Conservation (phyloP, 1,140 invertebrate genomes). For the Ruditapes philippinarum region DNA sequence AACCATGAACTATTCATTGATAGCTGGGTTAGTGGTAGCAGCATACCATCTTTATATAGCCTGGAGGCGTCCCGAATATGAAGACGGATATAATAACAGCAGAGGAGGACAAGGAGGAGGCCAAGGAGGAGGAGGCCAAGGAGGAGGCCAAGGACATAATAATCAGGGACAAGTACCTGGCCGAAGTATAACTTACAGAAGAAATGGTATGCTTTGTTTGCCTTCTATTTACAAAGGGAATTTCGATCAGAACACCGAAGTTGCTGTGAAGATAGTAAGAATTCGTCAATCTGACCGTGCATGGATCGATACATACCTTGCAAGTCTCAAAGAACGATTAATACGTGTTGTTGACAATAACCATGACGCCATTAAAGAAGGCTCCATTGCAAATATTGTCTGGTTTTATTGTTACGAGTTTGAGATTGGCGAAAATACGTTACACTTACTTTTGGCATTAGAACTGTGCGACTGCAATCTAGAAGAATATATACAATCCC, state of each 20-base stretch:
- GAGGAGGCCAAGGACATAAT: neutral
- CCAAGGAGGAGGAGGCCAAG: no score
- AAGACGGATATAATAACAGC: no score
- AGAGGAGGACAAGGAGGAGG: no score
- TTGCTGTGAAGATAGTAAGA: neutral
- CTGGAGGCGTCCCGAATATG: no score
- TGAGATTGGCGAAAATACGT: neutral
- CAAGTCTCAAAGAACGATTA: neutral
- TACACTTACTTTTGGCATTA: neutral
- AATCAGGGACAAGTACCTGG: neutral
- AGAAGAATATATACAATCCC: neutral
- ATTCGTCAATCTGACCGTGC: neutral
- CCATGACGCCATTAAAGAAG: neutral
- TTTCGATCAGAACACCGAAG: neutral
- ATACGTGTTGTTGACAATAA: neutral
- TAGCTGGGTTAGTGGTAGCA: no score
- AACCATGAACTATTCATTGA: no score
- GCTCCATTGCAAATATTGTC: neutral
- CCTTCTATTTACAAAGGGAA: neutral
- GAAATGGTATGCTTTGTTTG: no score
- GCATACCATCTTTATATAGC: no score
- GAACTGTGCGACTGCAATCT: constrained; percentile 1
- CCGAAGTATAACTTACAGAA: neutral
- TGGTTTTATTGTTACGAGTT: neutral
- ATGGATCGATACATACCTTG: neutral